phyloP scores from a whole-genome alignment of 2,888 invertebrate genomes.

The Mallateleia sp. region DNA sequence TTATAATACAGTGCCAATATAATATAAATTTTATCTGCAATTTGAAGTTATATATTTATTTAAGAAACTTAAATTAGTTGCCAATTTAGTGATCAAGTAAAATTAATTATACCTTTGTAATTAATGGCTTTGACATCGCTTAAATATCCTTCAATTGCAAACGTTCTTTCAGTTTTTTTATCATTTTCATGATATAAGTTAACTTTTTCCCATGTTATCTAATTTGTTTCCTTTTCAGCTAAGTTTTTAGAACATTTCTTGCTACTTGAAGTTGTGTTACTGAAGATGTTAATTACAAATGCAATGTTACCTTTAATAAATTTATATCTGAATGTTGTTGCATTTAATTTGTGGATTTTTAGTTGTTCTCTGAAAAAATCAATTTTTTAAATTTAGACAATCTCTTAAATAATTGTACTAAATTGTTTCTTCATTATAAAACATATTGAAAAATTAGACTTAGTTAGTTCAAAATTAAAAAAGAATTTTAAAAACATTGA shows the following conservation, averaged over 20 bases:
- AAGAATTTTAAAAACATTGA: too few relatives aligned
- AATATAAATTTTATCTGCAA: constrained; percentile 35
- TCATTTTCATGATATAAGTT: not conserved
- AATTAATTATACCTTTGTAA: constrained; percentile 20
- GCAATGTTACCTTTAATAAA: not conserved
- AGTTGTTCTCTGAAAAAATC: constrained; percentile 15
- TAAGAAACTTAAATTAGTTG: too few relatives aligned
- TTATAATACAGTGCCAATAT: constrained; percentile 33
- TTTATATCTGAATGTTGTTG: constrained; percentile 21
- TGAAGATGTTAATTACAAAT: constrained; percentile 7
- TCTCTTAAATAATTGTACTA: too few relatives aligned
- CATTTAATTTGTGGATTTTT: not conserved
- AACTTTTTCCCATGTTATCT: constrained; percentile 18
- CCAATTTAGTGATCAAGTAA: not conserved
- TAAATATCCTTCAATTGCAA: constrained; percentile 9
- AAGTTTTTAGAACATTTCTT: constrained; percentile 12
- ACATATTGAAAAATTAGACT: too few relatives aligned
- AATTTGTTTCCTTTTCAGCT: constrained; percentile 7
- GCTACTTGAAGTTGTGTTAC: constrained; percentile 26
- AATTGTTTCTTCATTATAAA: too few relatives aligned
- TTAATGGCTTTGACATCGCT: constrained; percentile 19
- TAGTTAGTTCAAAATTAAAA: too few relatives aligned
- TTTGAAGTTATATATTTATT: not conserved
- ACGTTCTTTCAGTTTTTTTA: not conserved
- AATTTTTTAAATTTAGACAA: too few relatives aligned